A percentile compares a stretch with the other conserved stretches of the same genome.
Conservation (phyloP, 1,140 invertebrate species). For the Andricus grossulariae region DNA sequence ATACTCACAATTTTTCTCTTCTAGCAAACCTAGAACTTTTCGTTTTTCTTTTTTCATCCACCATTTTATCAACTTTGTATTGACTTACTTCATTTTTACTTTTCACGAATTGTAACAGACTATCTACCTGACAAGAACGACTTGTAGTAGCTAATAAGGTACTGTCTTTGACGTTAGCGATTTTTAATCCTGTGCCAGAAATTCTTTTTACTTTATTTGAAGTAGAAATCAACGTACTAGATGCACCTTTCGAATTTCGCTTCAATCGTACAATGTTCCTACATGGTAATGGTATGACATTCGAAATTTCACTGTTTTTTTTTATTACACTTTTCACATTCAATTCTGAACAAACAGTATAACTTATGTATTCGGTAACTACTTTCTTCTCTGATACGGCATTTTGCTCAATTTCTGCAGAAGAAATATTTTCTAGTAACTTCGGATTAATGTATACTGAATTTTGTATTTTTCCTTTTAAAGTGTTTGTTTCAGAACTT, state of each 20-base stretch:
- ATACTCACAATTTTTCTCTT: conserved; percentile 7
- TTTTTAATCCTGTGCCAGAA: conserved; percentile 32
- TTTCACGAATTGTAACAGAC: conserved; percentile 23
- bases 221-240: not conserved
- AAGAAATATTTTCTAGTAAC: conserved; percentile 45
- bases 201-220: conserved; percentile 32
- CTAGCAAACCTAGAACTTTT: not conserved
- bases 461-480: not conserved
- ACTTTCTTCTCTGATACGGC: conserved; percentile 15
- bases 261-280: conserved; percentile 43
- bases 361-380: conserved; percentile 3
- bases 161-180: conserved; percentile 12
- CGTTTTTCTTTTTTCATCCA: not conserved
- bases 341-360: conserved; percentile 43
- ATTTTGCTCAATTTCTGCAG: conserved; percentile 20
- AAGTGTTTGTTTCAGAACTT: not conserved
- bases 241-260: conserved; percentile 34
- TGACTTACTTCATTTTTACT: conserved; percentile 2
- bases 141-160: not conserved
- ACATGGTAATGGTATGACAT: conserved; percentile 37
- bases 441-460: conserved; percentile 54
- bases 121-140: not conserved
- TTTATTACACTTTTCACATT: conserved; percentile 44
- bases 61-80: conserved; percentile 41
- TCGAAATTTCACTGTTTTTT: conserved; percentile 37